phyloP scores from a whole-genome alignment of 2,888 invertebrate species.

The Lordiphosa fenestrarum region DNA sequence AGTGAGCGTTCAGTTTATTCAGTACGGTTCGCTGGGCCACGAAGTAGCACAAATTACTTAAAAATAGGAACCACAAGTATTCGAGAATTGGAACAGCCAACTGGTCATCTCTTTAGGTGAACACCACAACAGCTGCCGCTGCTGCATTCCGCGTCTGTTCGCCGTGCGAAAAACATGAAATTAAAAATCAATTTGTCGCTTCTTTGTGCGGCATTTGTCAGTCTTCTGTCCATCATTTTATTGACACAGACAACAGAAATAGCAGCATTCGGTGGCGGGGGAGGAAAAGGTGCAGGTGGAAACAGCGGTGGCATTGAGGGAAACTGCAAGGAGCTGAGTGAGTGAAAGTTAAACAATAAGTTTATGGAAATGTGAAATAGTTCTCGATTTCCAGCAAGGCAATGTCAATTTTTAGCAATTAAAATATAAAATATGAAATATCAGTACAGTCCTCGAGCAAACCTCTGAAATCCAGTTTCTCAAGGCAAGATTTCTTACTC shows the following conservation, averaged over 20 bases:
- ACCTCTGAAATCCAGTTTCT: too few species aligned
- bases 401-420: too few species aligned
- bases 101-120: constrained; percentile 15
- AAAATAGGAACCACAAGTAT: constrained; percentile 52
- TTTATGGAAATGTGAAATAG: neutral
- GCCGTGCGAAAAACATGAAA: constrained; percentile 55
- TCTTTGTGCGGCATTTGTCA: constrained; percentile 52
- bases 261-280: constrained; percentile 30
- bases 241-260: constrained; percentile 53
- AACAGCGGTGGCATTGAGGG: constrained; percentile 30
- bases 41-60: constrained; percentile 65
- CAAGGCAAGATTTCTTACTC: too few species aligned
- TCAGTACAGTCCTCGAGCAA: too few species aligned
- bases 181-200: constrained; percentile 60
- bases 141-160: constrained; percentile 21
- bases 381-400: too few species aligned
- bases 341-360: constrained; percentile 24
- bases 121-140: constrained; percentile 17
- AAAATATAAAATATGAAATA: too few species aligned
- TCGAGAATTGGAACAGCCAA: constrained; percentile 39
- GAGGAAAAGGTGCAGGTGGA: too few species aligned
- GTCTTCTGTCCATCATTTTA: constrained; percentile 57
- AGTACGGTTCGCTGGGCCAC: constrained; percentile 45
- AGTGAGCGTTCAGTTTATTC: constrained; percentile 40
- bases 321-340: constrained; percentile 71